Evolutionary conservation across 2,888 invertebrate species (phyloP), one percentile per base, ranked within the genome.

Genomic region (Rotaria socialis): DNA sequence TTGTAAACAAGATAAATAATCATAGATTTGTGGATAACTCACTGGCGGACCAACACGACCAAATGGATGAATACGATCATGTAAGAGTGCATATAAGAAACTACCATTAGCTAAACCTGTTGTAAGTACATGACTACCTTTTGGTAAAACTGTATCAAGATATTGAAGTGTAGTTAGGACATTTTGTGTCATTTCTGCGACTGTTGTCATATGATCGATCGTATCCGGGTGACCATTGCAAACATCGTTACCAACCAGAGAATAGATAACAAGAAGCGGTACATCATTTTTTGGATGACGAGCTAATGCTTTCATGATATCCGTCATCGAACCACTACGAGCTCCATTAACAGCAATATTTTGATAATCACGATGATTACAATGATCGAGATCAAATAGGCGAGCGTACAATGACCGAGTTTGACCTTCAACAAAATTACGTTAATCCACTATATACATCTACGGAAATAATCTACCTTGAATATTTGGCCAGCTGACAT

Each of bases 231-330:
- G 90, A 86, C 91, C 90, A 88, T 92, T 92, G 88, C 92, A 93
- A n/a, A 93, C 92, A 89, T 93, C 92, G 89, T 92, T 93, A 84
- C 92, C 92, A 88, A 92, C 90, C 88, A 92, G 89, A 8, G 91
- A 92, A 88, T 91, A 92, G 56, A 92, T 88, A 0, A 92, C 89
- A 24, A 92, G 87, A 24, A 91, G 89, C 24, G 92, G 92, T 86
- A 91, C 89, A 88, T 92, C 92, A 10, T 88, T 88, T 2, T 89
- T 89, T 52, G 88, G 89, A 88, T 91, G 90, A 86, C 92, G 89
- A n/a, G 90, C 89, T 22, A 92, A 85, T 52, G 58, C 47, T 85
- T 87, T 84, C 11, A 74, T 55, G 41, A 85, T 85, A 52, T 84
- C 60, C 52, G 27, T 52, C 74, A 87, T 85, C 24, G 52, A 50